Conservation (phyloP, 2,797 vertebrate species). For the Smutsia gigantea region DNA sequence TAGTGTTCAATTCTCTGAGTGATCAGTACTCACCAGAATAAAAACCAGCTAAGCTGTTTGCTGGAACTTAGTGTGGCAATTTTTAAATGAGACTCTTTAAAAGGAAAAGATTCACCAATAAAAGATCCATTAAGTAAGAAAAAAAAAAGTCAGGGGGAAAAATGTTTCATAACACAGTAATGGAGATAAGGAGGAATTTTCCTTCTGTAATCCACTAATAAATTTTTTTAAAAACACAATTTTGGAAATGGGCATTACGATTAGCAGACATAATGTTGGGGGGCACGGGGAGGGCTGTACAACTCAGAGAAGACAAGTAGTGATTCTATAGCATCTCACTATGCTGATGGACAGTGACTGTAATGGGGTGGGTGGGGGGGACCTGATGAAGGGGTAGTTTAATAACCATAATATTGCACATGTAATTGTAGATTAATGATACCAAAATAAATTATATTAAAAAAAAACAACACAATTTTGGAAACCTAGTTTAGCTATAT, state of each 20-base stretch:
- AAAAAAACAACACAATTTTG: background rate
- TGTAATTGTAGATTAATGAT: no score
- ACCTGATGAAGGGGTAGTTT: no score
- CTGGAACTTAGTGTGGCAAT: background rate
- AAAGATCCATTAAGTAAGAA: background rate
- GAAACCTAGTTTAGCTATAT: conserved; percentile 33
- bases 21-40: conserved; percentile 6
- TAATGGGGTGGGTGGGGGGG: no score
- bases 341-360: no score
- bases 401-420: no score
- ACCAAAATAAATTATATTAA: no score
- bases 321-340: no score
- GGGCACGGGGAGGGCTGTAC: no score
- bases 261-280: no score
- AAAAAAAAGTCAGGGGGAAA: background rate
- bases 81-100: conserved; percentile 32
- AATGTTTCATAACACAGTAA: background rate
- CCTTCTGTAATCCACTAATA: conserved; percentile 18
- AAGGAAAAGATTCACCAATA: background rate
- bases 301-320: no score
- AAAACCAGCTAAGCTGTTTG: conserved; percentile 13
- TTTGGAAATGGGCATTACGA: background rate
- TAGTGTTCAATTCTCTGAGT: background rate
- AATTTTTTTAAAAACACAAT: background rate
- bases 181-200: background rate